These are phyloP conservation scores for Drosophila sp. DNA, from an alignment of 1,140 invertebrate species.

Conservation along the genomic window DNA sequence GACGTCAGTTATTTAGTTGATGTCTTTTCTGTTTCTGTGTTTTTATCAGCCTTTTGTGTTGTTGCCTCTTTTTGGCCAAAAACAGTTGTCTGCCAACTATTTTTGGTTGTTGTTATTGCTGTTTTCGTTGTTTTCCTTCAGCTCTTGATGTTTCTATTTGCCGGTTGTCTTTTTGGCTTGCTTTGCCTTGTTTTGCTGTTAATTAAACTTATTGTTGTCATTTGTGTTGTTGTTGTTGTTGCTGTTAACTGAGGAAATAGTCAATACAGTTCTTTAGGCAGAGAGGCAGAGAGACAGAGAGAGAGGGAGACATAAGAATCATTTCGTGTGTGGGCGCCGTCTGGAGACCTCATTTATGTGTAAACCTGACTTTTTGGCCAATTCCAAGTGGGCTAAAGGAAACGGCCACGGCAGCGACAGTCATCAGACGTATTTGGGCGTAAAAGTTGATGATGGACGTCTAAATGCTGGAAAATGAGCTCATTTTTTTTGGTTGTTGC, in stretches of 20 bases:
- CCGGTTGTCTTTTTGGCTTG: conserved; percentile 39
- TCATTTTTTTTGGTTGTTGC: conserved; percentile 47
- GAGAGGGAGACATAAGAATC: conserved; percentile 7
- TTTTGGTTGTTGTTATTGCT: conserved; percentile 28
- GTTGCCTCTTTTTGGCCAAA: conserved; percentile 28
- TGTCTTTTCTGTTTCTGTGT: conserved; percentile 41
- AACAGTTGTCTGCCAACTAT: conserved; percentile 29
- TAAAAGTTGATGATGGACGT: conserved; percentile 65
- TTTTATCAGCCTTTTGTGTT: conserved; percentile 45
- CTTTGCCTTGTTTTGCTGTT: conserved; percentile 66
- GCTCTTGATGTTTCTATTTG: conserved; percentile 44
- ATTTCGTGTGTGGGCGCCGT: conserved; percentile 49
- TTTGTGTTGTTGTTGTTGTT: conserved; percentile 9
- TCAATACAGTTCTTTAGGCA: conserved; percentile 35
- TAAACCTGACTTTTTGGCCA: conserved; percentile 57
- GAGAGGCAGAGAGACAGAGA: conserved; percentile 34
- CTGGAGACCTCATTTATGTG: conserved; percentile 69
- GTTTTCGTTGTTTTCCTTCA: conserved; percentile 28
- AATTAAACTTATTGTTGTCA: conserved; percentile 63
- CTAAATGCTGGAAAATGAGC: conserved; percentile 68
- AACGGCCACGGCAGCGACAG: conserved; percentile 44
- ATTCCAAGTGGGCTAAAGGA: conserved; percentile 76
- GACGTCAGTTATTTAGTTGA: conserved; percentile 39
- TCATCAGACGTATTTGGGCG: conserved; percentile 66
- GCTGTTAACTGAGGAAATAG: conserved; percentile 32